Evolutionary conservation across 2,797 vertebrate genomes (phyloP).

Genomic region (Lacerta viridis): DNA sequence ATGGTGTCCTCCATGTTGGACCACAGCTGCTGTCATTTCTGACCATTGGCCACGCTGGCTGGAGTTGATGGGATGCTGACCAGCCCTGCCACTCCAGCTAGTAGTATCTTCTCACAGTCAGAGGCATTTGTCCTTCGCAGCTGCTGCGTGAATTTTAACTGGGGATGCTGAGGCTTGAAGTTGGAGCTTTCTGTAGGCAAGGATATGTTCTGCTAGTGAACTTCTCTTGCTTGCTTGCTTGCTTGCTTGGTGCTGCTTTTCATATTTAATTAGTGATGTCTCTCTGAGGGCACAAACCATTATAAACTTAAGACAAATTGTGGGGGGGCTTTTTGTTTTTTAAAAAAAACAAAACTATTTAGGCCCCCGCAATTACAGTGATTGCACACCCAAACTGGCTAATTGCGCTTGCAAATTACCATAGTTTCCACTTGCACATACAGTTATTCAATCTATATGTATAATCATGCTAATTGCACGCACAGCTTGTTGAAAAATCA

Average conservation of each 20-base stretch:
- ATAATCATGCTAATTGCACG: conserved; percentile 58
- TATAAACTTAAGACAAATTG: conserved; percentile 42
- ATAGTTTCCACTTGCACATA: conserved; percentile 72
- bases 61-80: not conserved
- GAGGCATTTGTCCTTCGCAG: not conserved
- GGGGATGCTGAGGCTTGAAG: not conserved
- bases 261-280: conserved; percentile 73
- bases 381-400: conserved; percentile 76
- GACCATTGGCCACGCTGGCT: too few relatives aligned
- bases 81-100: too few relatives aligned
- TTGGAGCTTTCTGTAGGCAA: not conserved
- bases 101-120: not conserved
- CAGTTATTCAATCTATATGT: conserved; percentile 67
- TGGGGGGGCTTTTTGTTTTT: not conserved
- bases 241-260: conserved; percentile 56
- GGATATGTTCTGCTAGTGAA: not conserved
- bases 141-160: not conserved
- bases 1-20: too few relatives aligned
- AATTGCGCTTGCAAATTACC: conserved; percentile 79
- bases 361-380: conserved; percentile 76
- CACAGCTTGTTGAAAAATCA: conserved; percentile 47
- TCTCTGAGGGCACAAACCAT: conserved; percentile 72
- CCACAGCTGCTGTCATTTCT: too few relatives aligned
- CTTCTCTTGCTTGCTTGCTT: not conserved
- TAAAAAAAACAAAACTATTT: conserved; percentile 50